Percentiles rank a stretch among this genome's conserved stretches.
Evolutionary conservation across 2,113 vertebrate genomes (phyloP).

Genomic region (Nothobranchius kuhntae): DNA sequence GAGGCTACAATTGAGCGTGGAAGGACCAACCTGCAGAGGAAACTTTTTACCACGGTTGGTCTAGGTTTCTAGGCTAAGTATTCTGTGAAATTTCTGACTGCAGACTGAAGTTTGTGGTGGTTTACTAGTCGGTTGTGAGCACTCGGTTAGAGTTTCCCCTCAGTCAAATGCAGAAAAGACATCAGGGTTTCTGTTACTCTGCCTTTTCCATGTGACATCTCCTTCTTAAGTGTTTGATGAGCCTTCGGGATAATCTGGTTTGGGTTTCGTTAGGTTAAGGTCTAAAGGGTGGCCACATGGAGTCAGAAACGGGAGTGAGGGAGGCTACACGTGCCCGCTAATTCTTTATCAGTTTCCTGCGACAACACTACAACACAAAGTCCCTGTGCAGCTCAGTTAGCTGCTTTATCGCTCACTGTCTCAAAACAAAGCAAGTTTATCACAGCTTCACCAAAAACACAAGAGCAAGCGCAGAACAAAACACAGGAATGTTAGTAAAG

Average conservation of each 20-base stretch:
- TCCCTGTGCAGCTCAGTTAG: conserved; percentile 20
- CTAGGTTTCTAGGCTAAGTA: no score
- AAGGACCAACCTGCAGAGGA: no score
- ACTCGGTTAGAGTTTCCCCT: no score
- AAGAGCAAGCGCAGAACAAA: not conserved
- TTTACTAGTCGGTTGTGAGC: not conserved
- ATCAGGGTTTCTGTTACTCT: conserved; percentile 21
- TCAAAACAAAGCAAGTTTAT: conserved; percentile 43
- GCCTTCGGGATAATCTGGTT: conserved; percentile 55
- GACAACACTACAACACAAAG: conserved; percentile 10
- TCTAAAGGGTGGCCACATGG: conserved; percentile 33
- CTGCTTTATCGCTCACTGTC: conserved; percentile 23
- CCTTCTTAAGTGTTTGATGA: conserved; percentile 24
- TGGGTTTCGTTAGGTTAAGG: conserved; percentile 57
- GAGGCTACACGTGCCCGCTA: conserved; percentile 30
- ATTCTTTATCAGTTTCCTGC: conserved; percentile 67
- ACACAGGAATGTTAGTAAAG: not conserved
- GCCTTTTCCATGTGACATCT: conserved; percentile 16
- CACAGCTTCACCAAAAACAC: conserved; percentile 2
- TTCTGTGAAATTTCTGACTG: not conserved
- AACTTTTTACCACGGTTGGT: no score
- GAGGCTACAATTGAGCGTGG: no score
- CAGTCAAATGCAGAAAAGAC: conserved; percentile 12
- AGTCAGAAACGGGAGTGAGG: conserved; percentile 11
- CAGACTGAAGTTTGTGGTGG: not conserved